Percentiles rank a stretch among this genome's conserved stretches.
Conservation (phyloP, 2,113 vertebrate species). For the Puffinus mauretanicus region DNA sequence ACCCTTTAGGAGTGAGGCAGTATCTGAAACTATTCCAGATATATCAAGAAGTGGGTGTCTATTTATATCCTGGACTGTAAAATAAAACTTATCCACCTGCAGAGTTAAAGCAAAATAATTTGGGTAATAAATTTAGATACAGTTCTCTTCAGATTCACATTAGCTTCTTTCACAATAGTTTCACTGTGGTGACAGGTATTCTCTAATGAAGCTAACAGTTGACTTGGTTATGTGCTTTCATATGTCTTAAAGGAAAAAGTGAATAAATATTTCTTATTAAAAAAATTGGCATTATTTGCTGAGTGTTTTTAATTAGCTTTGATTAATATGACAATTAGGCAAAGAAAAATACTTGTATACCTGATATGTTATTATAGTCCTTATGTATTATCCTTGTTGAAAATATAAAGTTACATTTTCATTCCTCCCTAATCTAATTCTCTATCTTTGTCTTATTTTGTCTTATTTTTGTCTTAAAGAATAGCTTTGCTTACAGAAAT, state of each 20-base stretch:
- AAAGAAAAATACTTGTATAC: neutral
- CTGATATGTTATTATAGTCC: neutral
- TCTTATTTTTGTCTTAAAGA: neutral
- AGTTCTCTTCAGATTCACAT: neutral
- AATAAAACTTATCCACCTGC: conserved; percentile 9
- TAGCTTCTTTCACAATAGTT: conserved; percentile 37
- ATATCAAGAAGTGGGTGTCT: conserved; percentile 31
- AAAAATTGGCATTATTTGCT: neutral
- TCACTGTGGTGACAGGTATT: conserved; percentile 6
- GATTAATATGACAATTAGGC: neutral
- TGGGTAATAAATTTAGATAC: conserved; percentile 14
- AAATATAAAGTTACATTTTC: neutral
- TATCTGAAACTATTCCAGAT: conserved; percentile 12
- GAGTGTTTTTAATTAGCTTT: neutral
- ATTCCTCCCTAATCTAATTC: neutral
- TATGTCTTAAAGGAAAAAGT: neutral
- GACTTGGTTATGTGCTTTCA: neutral
- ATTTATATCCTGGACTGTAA: conserved; percentile 35
- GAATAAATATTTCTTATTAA: neutral
- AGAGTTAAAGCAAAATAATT: conserved; percentile 39
- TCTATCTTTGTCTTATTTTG: neutral
- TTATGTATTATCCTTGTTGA: neutral
- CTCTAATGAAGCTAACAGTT: neutral
- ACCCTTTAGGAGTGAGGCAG: neutral
- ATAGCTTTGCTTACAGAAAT: neutral